phyloP scores from a whole-genome alignment of 1,140 invertebrate genomes.

The Lamellibrachia luymesi region DNA sequence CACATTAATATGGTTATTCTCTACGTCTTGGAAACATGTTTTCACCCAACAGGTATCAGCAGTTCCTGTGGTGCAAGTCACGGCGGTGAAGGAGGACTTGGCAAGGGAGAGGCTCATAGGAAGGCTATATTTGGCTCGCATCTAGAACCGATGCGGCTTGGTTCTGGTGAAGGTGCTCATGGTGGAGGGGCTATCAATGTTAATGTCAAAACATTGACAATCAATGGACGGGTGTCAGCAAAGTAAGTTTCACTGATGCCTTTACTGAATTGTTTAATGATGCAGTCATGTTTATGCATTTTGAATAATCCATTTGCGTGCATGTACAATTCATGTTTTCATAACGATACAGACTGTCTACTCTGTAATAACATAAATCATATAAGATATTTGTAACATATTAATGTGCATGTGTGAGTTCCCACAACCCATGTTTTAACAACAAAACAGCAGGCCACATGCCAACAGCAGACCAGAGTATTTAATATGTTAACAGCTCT shows the following conservation, averaged over 20 bases:
- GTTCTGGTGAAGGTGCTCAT: constrained; percentile 19
- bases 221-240: constrained; percentile 28
- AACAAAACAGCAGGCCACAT: no score
- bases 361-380: no score
- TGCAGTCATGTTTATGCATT: background rate
- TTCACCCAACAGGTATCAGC: background rate
- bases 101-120: constrained; percentile 23
- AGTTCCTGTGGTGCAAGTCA: constrained; percentile 34
- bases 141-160: background rate
- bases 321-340: no score
- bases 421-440: no score
- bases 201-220: constrained; percentile 22
- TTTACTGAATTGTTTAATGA: background rate
- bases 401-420: no score
- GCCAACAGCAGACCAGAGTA: no score
- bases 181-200: constrained; percentile 37
- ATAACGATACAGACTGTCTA: no score
- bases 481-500: no score
- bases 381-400: no score
- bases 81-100: constrained; percentile 38
- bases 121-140: background rate
- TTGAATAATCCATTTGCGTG: no score
- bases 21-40: no score
- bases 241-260: constrained; percentile 22
- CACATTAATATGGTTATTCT: no score